Evolutionary conservation across 2,888 invertebrate genomes (phyloP).

Genomic region (Apotomis betuletana): DNA sequence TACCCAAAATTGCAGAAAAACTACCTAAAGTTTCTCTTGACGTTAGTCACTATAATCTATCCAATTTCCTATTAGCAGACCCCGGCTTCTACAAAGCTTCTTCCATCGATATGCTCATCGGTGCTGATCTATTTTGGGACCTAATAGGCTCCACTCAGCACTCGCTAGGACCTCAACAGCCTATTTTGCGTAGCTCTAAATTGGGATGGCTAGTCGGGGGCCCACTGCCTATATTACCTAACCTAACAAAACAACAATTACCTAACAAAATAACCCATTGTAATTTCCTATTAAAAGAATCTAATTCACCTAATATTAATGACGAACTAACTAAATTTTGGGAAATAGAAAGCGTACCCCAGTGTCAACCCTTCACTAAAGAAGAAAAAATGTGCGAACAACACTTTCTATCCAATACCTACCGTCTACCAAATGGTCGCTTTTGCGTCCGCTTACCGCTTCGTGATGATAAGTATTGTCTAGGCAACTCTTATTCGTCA

Average conservation of each 20-base stretch:
- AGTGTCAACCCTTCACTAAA: not conserved
- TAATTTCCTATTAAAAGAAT: conserved; percentile 7
- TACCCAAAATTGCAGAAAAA: not conserved
- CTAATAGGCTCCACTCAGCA: not conserved
- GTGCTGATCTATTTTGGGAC: conserved; percentile 16
- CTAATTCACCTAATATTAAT: not conserved
- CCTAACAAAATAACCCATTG: conserved; percentile 7
- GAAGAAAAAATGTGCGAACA: conserved; percentile 30
- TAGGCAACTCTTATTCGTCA: conserved; percentile 28
- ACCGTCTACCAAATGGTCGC: conserved; percentile 17
- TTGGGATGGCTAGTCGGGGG: conserved; percentile 4
- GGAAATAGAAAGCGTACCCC: conserved; percentile 25
- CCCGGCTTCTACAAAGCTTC: not conserved
- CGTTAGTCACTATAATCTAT: not conserved
- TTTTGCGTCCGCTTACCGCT: conserved; percentile 37
- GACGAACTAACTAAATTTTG: conserved; percentile 29
- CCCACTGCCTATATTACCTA: not conserved
- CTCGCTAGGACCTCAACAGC: not conserved
- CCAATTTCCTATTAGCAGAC: not conserved
- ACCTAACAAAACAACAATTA: not conserved
- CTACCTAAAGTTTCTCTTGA: not conserved
- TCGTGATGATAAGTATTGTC: conserved; percentile 6
- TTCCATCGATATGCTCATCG: not conserved
- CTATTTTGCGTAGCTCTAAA: conserved; percentile 1
- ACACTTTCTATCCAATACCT: conserved; percentile 22